Evolutionary conservation across 2,888 invertebrate species (phyloP), one percentile per base, ranked within the genome.

Genomic region (Lagria hirta): DNA sequence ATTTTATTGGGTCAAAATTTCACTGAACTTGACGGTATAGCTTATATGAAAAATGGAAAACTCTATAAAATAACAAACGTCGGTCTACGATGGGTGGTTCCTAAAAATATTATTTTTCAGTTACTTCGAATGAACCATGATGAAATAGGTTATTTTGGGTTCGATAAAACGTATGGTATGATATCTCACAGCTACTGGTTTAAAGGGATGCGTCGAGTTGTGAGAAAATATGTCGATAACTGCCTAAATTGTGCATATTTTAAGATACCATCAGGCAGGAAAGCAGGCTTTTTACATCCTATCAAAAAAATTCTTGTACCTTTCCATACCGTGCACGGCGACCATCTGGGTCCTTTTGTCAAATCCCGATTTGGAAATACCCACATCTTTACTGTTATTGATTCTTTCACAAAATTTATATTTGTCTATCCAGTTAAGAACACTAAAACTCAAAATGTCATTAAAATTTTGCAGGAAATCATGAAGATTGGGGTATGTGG

Each of bases 61-160:
- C n/a, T 52, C 13, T 55, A 30, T 36, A n/a, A 48, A 52, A 15
- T 46, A 49, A 30, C 44, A 16, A 3, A 23, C 28, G 7, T 6
- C 13, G 46, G 38, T 6, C 12, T 13, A 5, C 22, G 38, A 16
- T 36, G 34, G 29, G 36, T 56, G 18, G 33, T 61, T 6, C 60
- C 60, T 5, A n/a, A n/a, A n/a, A n/a, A n/a, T n/a, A n/a, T n/a
- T n/a, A n/a, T 54, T 6, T 60, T 54, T 59, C 51, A 57, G 32
- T 43, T 60, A 8, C 41, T 52, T 2, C 18, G 43, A 35, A 8
- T 28, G 4, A 48, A 51, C 23, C 58, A 62, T 30, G 58, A 62
- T 35, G 52, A 58, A 4, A 44, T 56, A 10, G 62, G 62, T 6
- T 63, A 64, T 42, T 62, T 59, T 38, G 46, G 51, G 1, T 21